phyloP scores from a whole-genome alignment of 2,113 vertebrate genomes.

The Rattus rattus region DNA sequence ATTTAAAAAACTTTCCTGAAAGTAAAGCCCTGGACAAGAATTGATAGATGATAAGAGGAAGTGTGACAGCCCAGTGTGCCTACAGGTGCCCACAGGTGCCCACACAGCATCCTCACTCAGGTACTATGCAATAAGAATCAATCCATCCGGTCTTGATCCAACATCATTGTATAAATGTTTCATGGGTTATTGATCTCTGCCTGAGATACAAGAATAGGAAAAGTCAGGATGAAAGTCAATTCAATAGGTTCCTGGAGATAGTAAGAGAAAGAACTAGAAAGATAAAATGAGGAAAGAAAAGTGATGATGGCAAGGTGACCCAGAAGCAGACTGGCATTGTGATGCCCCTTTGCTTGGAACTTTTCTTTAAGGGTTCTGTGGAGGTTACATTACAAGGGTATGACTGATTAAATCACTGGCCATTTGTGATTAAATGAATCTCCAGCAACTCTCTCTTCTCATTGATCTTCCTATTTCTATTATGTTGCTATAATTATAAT shows the following conservation, averaged over 20 bases:
- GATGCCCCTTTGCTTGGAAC: neutral
- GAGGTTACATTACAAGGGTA: neutral
- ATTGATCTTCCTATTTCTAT: neutral
- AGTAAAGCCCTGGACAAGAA: neutral
- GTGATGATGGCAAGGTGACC: neutral
- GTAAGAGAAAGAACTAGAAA: conserved; percentile 27
- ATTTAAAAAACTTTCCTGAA: conserved; percentile 39
- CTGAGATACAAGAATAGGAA: conserved; percentile 48
- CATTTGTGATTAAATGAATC: neutral
- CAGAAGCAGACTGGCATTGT: neutral
- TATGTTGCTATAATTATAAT: neutral
- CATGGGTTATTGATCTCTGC: conserved; percentile 48
- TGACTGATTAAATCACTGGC: neutral
- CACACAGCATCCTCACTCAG: neutral
- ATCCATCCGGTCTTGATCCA: neutral
- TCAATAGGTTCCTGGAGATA: neutral
- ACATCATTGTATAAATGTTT: neutral
- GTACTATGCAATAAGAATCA: neutral
- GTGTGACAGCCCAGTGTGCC: neutral
- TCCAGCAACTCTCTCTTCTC: neutral
- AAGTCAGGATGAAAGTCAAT: neutral
- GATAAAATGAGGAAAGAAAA: neutral
- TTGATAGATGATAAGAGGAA: neutral
- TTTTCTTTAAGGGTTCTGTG: neutral
- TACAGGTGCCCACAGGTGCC: neutral